Percentiles rank a stretch among this genome's conserved stretches.
phyloP scores from a whole-genome alignment of 2,888 invertebrate genomes.

The Leucophenga maculata region DNA sequence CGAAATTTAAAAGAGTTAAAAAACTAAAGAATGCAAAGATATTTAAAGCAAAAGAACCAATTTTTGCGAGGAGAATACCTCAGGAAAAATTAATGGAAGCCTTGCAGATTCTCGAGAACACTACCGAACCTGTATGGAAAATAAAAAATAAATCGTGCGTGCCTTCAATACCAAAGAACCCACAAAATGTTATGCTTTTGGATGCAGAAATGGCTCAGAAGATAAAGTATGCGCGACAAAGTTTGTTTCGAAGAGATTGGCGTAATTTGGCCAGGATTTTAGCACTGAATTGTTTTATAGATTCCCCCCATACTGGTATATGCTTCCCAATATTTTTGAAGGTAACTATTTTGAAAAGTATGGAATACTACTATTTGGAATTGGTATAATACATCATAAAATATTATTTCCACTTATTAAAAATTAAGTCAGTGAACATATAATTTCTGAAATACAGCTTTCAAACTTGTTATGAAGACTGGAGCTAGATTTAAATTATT shows the following conservation, averaged over 20 bases:
- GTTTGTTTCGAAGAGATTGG: conserved; percentile 51
- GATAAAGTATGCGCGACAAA: conserved; percentile 48
- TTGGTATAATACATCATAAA: background rate
- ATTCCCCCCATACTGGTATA: background rate
- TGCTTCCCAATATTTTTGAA: conserved; percentile 48
- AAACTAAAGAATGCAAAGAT: background rate
- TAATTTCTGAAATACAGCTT: too few relatives aligned
- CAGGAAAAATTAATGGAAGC: conserved; percentile 42
- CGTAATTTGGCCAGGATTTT: conserved; percentile 48
- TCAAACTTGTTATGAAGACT: too few relatives aligned
- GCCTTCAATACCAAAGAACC: conserved; percentile 34
- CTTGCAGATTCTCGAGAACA: conserved; percentile 44
- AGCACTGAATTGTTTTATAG: conserved; percentile 33
- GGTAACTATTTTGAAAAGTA: conserved; percentile 37
- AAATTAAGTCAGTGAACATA: too few relatives aligned
- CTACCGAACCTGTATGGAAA: conserved; percentile 48
- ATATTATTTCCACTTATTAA: too few relatives aligned
- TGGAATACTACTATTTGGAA: too few relatives aligned
- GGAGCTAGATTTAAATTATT: too few relatives aligned
- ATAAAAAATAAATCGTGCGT: conserved; percentile 51
- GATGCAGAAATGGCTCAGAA: conserved; percentile 38
- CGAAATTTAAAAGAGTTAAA: conserved; percentile 15
- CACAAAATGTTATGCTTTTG: background rate
- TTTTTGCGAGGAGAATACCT: conserved; percentile 43
- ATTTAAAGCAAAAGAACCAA: conserved; percentile 14